Evolutionary conservation across 2,797 vertebrate species (phyloP), one percentile per base, ranked within the genome.

Genomic region (Pteropus rufus): DNA sequence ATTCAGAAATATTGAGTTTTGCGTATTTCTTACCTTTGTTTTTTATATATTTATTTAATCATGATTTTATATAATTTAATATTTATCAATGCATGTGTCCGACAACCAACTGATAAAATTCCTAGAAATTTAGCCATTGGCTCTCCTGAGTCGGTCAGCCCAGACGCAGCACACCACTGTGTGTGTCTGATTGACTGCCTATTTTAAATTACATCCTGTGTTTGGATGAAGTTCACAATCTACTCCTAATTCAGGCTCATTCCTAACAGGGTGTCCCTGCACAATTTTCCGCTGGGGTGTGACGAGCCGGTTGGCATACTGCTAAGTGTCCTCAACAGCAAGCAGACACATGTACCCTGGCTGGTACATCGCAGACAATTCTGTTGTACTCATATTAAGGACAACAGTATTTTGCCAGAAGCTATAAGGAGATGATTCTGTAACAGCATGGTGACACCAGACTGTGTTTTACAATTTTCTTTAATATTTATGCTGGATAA

Each of bases 331-430:
- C 96, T 88, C 81, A 73, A 97, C 89, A 93, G 91, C 94, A 91
- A 94, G 92, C 96, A 98, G 97, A 97, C 92, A 69, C 96, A 65
- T 23, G 83, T 67, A 81, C 73, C 95, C 89, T 65, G 76, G 62
- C 91, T 92, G 79, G 96, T 84, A 75, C 95, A 58, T 91, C 70
- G 96, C 93, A 26, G 39, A 95, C 64, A 34, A 34, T 83, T 89
- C 88, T 58, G 34, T 85, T 96, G 95, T 95, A 49, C 58, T 89
- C 82, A 21, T 93, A 18, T 93, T 95, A 96, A 97, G 84, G 92
- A 95, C 69, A 96, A 90, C 60, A 97, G 94, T 92, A 73, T 98
- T 98, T 98, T 96, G 97, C 97, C 97, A 96, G 96, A 80, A 98
- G 96, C 95, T 94, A 95, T 95, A 95, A 96, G 3, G 3, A 83